Base-by-base conservation (phyloP, 2,113 vertebrate species). In the Melospiza melodia region DNA sequence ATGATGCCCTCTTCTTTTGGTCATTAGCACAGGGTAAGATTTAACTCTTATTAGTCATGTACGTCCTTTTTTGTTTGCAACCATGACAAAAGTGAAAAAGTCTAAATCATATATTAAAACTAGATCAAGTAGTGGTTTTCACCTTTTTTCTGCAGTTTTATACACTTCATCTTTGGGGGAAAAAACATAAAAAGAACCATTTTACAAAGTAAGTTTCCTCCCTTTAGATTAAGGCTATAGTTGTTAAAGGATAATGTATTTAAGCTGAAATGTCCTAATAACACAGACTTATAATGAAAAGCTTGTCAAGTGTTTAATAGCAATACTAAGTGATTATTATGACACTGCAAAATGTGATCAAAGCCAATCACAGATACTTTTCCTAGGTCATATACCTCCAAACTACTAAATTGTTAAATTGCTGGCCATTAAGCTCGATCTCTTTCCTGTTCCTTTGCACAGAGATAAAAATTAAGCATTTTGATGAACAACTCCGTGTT, bases 381-480 rank as follows among this genome's bases (percentile, higher is more conserved):
- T 93, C 44, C 54, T 37, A 66, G 73, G 73, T 95, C 62, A 62
- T 80, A 87, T 79, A 69, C 54, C 52, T 94, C 62, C 66, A 90
- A 86, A 93, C 31, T 73, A 67, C 44, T 79, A 84, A 92, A 92
- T 31, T 85, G 76, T 59, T 84, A 88, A 92, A 89, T 90, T 94
- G 39, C 25, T 51, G 84, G 19, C 39, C 63, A 89, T 96, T 87
- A 93, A 78, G 6, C 11, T 91, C 19, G 62, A 82, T 89, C 35
- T 80, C 18, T 59, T 83, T 91, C 35, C 13, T 81, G 12, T 52
- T 84, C 85, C 73, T 84, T 62, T 79, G 31, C 5, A 15, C 24
- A 86, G 68, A 74, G 35, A 89, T 43, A 89, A 84, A 93, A 84
- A 77, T 18, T 13, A 83, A 67, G 31, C 20, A 74, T 76, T 77